Conservation (phyloP, 23 tunicate genomes). For the Phallusia fumigata region DNA sequence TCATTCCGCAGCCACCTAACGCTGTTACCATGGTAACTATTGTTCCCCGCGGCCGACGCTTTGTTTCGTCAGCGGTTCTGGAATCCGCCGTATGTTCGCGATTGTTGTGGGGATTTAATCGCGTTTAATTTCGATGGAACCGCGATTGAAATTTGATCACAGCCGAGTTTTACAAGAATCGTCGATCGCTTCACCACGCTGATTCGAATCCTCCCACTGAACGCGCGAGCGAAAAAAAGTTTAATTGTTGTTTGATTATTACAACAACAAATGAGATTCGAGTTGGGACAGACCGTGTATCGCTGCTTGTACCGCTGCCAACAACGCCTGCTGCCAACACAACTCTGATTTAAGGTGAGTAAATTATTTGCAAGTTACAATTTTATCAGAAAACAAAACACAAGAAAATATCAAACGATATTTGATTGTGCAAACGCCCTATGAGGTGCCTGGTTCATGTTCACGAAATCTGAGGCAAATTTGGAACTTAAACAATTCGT, state of each 20-base stretch:
- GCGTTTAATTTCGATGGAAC: not conserved
- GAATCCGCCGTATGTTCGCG: no score
- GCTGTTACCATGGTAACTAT: not conserved
- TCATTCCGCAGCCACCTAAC: not conserved
- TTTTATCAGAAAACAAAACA: no score
- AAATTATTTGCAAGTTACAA: no score
- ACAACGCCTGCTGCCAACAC: no score
- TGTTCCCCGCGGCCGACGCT: not conserved
- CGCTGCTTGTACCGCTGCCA: no score
- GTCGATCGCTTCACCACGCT: not conserved
- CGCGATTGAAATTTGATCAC: not conserved
- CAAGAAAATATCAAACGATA: no score
- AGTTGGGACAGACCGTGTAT: not conserved
- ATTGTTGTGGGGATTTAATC: conserved; percentile 8
- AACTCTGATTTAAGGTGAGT: no score
- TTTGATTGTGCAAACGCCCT: no score
- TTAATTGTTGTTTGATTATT: not conserved
- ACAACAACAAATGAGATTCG: not conserved
- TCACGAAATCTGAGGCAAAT: no score
- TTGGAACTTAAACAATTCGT: no score
- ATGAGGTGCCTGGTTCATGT: no score
- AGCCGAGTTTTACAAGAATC: not conserved
- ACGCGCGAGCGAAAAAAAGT: not conserved
- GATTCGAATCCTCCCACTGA: not conserved
- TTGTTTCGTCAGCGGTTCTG: conserved; percentile 2